Base-by-base conservation (phyloP, 2,888 invertebrate species). In the Dioctria rufipes region DNA sequence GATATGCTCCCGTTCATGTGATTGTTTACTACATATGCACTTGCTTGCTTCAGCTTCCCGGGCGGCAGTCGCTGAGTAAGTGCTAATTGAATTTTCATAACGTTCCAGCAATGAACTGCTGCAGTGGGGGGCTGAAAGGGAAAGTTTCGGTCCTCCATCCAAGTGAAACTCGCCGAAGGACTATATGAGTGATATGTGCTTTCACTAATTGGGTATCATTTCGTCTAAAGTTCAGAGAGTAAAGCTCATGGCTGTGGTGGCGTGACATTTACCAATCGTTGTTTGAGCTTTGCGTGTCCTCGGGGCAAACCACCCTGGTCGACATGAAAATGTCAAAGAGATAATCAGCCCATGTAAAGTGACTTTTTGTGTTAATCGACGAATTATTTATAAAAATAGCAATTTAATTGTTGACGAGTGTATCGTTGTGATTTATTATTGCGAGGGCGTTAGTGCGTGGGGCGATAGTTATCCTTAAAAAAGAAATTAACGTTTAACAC, bases 291-390 rank as follows among this genome's bases (percentile, higher is more conserved):
- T 65, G 81, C 81, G 77, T 81, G 81, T 75, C 79, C 80, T 51
- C 46, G 13, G 78, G 75, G 73, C 63, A 25, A 37, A 42, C 43
- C 65, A 40, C 54, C 78, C 60, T 25, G 67, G n/a, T 78, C 67
- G 75, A 80, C 80, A 80, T 81, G 81, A 77, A 81, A 81, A 81
- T 81, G 81, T 81, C 81, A 81, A 81, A 81, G 77, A 81, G 81
- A 80, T 81, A 81, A 81, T 81, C 81, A 81, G 77, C 77, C 69
- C 71, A 60, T 42, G 80, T 81, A 63, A 78, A 81, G 80, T 81
- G 81, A 80, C 73, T 81, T 81, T 80, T 80, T 81, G 81, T 81
- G 81, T 81, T 81, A 80, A 81, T 67, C 81, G 81, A 49, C 80
- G 77, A 81, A 81, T 81, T 81, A 81, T 81, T 81, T 81, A 81